Percentiles rank a stretch among this genome's conserved stretches.
These are phyloP conservation scores for Mythimna impura DNA, from an alignment of 2,888 invertebrate species.

Conservation along the genomic window DNA sequence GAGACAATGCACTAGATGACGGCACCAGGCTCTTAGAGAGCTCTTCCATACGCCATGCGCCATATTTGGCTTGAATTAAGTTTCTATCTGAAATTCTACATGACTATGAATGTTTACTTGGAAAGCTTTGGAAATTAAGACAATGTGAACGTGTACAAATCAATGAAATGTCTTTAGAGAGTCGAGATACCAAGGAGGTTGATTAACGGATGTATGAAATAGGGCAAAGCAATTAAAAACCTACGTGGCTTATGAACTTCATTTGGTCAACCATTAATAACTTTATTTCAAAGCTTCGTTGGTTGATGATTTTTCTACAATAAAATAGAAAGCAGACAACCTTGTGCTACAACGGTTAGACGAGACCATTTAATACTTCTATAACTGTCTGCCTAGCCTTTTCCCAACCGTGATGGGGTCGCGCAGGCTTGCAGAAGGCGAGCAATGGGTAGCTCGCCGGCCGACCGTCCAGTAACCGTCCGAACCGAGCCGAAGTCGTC, in stretches of 20 bases:
- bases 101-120: background rate
- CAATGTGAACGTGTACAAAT: background rate
- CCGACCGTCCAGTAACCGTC: too few relatives aligned
- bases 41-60: slow-evolving; percentile 23
- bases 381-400: background rate
- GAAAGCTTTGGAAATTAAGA: background rate
- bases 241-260: background rate
- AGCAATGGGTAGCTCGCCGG: too few relatives aligned
- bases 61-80: slow-evolving; percentile 17
- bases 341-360: background rate
- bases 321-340: background rate
- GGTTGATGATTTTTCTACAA: too few relatives aligned
- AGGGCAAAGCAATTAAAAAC: background rate
- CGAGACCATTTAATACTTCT: background rate
- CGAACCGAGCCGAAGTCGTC: too few relatives aligned
- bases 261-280: slow-evolving; percentile 2
- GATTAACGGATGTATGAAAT: background rate
- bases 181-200: background rate
- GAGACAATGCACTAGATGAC: slow-evolving; percentile 52
- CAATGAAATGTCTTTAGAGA: background rate
- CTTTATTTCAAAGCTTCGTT: background rate
- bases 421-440: too few relatives aligned
- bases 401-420: too few relatives aligned
- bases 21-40: slow-evolving; percentile 29
- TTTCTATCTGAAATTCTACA: slow-evolving; percentile 11